Evolutionary conservation across 1,140 invertebrate genomes (phyloP), one percentile per base, ranked within the genome.

Genomic region (Sminthurinus signatus): DNA sequence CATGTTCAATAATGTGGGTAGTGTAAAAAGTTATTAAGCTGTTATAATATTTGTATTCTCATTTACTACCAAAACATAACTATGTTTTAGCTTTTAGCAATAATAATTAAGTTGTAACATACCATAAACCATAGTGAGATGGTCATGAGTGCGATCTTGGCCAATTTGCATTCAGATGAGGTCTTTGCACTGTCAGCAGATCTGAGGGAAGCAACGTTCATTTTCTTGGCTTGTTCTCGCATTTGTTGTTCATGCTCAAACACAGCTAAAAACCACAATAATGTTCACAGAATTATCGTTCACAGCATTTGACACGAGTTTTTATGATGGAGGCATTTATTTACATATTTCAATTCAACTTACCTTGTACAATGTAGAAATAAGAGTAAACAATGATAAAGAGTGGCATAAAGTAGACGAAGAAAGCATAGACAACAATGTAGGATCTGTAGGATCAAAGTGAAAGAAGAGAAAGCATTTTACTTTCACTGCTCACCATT

Each of bases 181-280:
- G 58, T 55, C 70, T 81, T 83, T 78, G 88, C 86, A 17, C 86
- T 84, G 70, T 85, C 87, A 52, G 83, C 81, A 27, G 82, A 80
- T 73, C 87, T 76, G 55, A 89, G 76, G 1, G 87, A 88, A 54
- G 87, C 83, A 12, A 90, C 87, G 73, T 89, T 89, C 87, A 89
- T 90, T 76, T 89, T 89, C 76, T 88, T 89, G 2, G 87, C 88
- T 77, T 89, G 87, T 74, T 89, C 87, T 58, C 85, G 77, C 86
- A 93, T 89, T 42, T 82, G 80, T 75, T 86, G 86, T 74, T 91
- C 88, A 73, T 93, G 89, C 60, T 85, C 84, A 25, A 84, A 80
- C 21, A 91, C 88, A 54, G 88, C 85, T n/a, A 85, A 71, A 59
- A 19, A 66, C n/a, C n/a, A 50, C 23, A 59, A 55, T 52, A 21